phyloP scores from a whole-genome alignment of 2,113 vertebrate species.

The Melanerpes aurifrons region DNA sequence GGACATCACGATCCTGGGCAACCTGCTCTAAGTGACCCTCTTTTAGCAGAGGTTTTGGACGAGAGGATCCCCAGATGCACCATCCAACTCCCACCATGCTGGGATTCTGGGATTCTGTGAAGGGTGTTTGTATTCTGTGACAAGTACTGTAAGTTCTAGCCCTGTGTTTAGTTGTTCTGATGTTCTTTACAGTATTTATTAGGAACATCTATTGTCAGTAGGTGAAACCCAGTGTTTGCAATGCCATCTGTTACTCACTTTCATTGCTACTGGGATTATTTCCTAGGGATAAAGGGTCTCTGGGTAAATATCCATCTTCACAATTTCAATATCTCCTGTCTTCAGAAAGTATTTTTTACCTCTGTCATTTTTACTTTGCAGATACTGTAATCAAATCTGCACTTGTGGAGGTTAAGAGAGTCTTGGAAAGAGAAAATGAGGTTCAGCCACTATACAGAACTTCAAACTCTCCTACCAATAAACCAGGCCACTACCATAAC shows the following conservation, averaged over 20 bases:
- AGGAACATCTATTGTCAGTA: neutral
- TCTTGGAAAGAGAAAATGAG: neutral
- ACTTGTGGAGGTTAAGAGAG: slow-evolving; percentile 26
- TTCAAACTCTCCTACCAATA: neutral
- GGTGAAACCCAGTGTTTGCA: neutral
- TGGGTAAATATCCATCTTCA: neutral
- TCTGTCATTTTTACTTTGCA: slow-evolving; percentile 1
- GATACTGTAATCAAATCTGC: neutral
- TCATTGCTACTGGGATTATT: neutral
- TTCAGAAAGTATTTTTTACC: neutral
- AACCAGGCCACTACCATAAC: neutral
- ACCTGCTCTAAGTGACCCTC: no score
- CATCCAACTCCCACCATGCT: no score
- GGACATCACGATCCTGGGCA: no score
- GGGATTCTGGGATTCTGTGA: no score
- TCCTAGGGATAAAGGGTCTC: neutral
- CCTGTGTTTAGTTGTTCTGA: neutral
- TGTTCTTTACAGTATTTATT: neutral
- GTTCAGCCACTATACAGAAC: neutral
- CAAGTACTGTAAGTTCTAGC: neutral
- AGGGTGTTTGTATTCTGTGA: neutral
- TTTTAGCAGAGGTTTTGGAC: no score
- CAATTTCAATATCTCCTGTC: neutral
- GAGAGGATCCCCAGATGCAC: no score
- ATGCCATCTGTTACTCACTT: neutral